A percentile compares a stretch with the other conserved stretches of the same genome.
phyloP scores from a whole-genome alignment of 2,888 invertebrate species.

The Meghimatium bilineatum region DNA sequence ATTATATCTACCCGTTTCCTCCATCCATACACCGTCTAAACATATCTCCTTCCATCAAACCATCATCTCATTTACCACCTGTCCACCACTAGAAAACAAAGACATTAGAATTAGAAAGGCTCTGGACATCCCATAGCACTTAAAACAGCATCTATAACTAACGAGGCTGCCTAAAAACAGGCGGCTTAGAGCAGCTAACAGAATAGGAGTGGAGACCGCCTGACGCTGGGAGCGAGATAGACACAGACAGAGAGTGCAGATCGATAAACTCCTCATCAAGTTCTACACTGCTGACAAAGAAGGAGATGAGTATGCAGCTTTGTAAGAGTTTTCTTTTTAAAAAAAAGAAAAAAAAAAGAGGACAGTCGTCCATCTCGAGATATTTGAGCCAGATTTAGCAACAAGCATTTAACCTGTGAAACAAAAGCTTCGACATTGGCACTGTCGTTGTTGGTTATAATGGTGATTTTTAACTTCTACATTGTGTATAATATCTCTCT shows the following conservation, averaged over 20 bases:
- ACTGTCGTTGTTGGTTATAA: too few species aligned
- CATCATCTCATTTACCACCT: too few species aligned
- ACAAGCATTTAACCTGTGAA: not conserved
- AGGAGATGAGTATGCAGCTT: slow-evolving; percentile 3
- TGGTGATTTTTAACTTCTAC: too few species aligned
- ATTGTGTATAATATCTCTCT: too few species aligned
- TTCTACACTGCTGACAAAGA: not conserved
- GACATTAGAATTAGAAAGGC: too few species aligned
- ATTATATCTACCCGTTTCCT: too few species aligned
- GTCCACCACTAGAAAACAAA: too few species aligned
- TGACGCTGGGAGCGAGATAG: not conserved
- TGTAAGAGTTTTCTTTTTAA: not conserved
- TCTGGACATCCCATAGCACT: not conserved
- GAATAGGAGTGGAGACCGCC: not conserved
- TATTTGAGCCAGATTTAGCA: slow-evolving; percentile 5
- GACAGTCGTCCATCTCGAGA: not conserved
- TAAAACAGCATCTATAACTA: not conserved
- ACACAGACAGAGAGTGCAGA: slow-evolving; percentile 12
- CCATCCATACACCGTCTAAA: too few species aligned
- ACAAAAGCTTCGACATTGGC: too few species aligned
- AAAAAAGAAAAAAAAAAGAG: not conserved
- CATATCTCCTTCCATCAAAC: too few species aligned
- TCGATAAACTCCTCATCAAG: slow-evolving; percentile 3
- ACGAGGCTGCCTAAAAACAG: not conserved
- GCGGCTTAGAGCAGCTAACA: not conserved